These are phyloP conservation scores for Beaufortia kweichowensis DNA, from an alignment of 2,113 vertebrate species.

Conservation along the genomic window DNA sequence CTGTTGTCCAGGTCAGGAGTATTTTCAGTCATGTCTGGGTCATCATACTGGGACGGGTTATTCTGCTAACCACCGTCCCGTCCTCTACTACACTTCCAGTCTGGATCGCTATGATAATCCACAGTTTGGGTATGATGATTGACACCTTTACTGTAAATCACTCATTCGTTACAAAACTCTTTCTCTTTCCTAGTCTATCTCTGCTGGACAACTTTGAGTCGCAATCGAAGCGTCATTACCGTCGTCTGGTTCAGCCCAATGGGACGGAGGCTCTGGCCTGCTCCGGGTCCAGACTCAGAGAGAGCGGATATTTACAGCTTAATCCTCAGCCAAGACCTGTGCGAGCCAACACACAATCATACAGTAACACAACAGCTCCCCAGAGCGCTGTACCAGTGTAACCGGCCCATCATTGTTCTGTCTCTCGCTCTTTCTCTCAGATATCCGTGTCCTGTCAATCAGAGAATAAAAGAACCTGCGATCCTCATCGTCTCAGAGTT, in stretches of 20 bases:
- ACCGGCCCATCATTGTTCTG: background rate
- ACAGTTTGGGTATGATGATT: slow-evolving; percentile 57
- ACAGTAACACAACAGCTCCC: background rate
- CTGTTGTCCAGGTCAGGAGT: slow-evolving; percentile 20
- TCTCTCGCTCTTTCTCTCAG: slow-evolving; percentile 13
- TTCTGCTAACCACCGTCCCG: slow-evolving; percentile 61
- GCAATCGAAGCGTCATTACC: slow-evolving; percentile 58
- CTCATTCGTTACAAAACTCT: background rate
- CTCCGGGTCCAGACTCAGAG: slow-evolving; percentile 37
- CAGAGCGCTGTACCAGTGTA: background rate
- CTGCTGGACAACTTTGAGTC: slow-evolving; percentile 60
- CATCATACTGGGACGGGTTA: slow-evolving; percentile 52
- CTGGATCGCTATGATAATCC: slow-evolving; percentile 58
- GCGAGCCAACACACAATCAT: slow-evolving; percentile 8
- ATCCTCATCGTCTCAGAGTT: slow-evolving; percentile 27
- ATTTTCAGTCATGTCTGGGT: slow-evolving; percentile 36
- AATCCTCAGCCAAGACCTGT: slow-evolving; percentile 33
- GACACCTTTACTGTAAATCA: background rate
- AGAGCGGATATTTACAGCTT: slow-evolving; percentile 58
- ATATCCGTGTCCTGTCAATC: slow-evolving; percentile 43
- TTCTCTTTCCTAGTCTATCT: slow-evolving; percentile 44
- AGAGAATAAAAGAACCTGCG: slow-evolving; percentile 57
- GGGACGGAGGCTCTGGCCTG: slow-evolving; percentile 40
- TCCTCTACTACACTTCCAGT: slow-evolving; percentile 56
- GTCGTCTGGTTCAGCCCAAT: slow-evolving; percentile 29